These are phyloP conservation scores for Lamprotornis superbus DNA, from an alignment of 2,113 vertebrate genomes.

Conservation along the genomic window DNA sequence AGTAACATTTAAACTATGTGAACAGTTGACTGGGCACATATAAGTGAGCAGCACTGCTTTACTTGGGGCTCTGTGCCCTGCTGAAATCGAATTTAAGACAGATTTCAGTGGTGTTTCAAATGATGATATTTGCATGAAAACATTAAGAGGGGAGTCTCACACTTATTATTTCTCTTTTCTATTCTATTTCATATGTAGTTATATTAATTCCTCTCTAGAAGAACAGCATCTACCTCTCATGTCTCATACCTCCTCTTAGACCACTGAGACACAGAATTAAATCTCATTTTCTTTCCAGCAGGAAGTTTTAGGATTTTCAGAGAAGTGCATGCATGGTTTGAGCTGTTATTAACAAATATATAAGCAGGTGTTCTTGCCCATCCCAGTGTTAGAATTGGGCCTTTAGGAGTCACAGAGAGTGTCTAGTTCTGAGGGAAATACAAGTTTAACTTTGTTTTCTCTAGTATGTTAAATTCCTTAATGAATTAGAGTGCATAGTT, in stretches of 20 bases:
- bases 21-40: conserved; percentile 56
- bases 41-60: conserved; percentile 35
- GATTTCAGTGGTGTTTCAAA: neutral
- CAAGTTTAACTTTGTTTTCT: neutral
- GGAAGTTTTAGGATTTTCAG: neutral
- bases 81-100: neutral
- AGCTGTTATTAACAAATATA: neutral
- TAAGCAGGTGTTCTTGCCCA: neutral
- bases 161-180: neutral
- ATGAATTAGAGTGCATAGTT: neutral
- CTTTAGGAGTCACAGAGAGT: neutral
- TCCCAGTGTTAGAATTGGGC: neutral
- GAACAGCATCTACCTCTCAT: neutral
- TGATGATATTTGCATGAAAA: neutral
- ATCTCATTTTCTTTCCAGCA: conserved; percentile 1
- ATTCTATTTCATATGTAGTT: neutral
- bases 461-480: neutral
- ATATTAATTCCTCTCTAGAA: neutral
- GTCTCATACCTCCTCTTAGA: neutral
- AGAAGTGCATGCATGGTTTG: neutral
- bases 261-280: neutral
- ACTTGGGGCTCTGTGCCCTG: neutral
- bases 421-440: neutral
- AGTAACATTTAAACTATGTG: conserved; percentile 51
- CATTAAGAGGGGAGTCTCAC: neutral